Conservation (phyloP, 2,113 vertebrate genomes). For the Pionites leucogaster region DNA sequence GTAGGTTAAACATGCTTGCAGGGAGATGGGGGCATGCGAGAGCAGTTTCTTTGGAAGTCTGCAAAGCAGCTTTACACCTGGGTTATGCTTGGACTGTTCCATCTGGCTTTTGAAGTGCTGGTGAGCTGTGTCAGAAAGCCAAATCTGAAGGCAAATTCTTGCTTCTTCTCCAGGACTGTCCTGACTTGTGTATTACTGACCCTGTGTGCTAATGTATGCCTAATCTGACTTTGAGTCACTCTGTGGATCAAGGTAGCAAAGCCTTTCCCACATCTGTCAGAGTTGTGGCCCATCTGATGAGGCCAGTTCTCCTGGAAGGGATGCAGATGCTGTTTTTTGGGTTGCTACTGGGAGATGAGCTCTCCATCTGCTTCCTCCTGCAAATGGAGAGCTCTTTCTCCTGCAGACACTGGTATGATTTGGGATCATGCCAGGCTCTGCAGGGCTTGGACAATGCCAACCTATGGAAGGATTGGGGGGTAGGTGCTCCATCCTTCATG, state of each 20-base stretch:
- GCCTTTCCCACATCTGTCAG: neutral
- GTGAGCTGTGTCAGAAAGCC: neutral
- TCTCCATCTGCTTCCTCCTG: neutral
- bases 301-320: neutral
- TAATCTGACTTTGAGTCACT: neutral
- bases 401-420: neutral
- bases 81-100: neutral
- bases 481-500: neutral
- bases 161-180: neutral
- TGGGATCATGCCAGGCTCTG: neutral
- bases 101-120: neutral
- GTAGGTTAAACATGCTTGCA: neutral
- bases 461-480: neutral
- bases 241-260: neutral
- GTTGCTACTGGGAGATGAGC: neutral
- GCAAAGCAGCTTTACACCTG: neutral
- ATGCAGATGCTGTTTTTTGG: neutral
- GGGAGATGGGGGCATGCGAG: neutral
- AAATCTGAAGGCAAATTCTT: neutral
- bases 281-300: neutral
- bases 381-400: neutral
- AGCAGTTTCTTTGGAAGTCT: neutral
- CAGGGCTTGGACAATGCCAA: rapidly evolving
- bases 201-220: neutral
- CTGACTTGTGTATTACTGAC: neutral